These are phyloP conservation scores for Drosophila acutilabella DNA, from an alignment of 2,888 invertebrate species.

Conservation along the genomic window DNA sequence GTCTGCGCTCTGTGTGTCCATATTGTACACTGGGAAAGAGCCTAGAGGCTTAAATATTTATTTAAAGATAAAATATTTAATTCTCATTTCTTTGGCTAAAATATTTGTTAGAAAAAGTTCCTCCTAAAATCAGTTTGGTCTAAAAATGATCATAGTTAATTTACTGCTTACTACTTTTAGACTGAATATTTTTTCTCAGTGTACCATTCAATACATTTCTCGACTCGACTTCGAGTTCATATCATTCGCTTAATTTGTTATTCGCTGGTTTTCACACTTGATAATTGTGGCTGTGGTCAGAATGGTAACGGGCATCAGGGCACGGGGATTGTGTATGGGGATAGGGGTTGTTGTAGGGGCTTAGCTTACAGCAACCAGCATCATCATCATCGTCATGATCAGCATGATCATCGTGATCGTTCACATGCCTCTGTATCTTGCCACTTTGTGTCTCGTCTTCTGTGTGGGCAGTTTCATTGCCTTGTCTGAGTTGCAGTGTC, in stretches of 20 bases:
- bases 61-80: too few species aligned
- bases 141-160: too few species aligned
- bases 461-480: conserved; percentile 81
- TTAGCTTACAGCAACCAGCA: conserved; percentile 55
- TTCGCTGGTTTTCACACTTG: conserved; percentile 82
- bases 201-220: conserved; percentile 72
- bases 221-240: conserved; percentile 51
- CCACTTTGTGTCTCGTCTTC: conserved; percentile 71
- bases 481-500: conserved; percentile 67
- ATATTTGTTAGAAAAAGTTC: too few species aligned
- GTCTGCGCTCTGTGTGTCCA: conserved; percentile 36
- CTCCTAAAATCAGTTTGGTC: too few species aligned
- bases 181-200: conserved; percentile 1
- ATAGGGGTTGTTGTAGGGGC: conserved; percentile 11
- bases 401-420: conserved; percentile 41
- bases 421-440: conserved; percentile 35
- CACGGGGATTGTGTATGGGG: not conserved
- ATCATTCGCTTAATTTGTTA: conserved; percentile 82
- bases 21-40: not conserved
- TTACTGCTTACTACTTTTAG: too few species aligned
- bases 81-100: too few species aligned
- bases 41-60: too few species aligned
- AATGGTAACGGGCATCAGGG: not conserved
- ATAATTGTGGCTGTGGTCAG: conserved; percentile 74
- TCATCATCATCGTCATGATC: conserved; percentile 25